phyloP scores from a whole-genome alignment of 35 echinoderm and acorn worm species.

The Stichopus chloronotus region DNA sequence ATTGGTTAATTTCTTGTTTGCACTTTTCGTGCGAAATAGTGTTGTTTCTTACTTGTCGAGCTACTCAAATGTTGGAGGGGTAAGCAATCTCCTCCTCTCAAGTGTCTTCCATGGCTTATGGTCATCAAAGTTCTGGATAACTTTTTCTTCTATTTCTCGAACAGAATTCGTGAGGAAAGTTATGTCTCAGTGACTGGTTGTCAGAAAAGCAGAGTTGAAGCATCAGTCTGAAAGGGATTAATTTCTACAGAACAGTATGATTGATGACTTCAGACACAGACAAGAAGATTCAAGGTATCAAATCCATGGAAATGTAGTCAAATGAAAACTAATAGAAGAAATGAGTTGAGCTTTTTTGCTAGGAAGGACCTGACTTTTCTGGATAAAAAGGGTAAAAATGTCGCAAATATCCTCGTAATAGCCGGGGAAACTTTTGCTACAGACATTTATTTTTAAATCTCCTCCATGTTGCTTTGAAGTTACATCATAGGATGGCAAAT shows the following conservation, averaged over 20 bases:
- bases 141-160: background rate
- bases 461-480: no score
- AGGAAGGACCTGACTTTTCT: background rate
- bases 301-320: background rate
- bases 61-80: no score
- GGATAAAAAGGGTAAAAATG: background rate
- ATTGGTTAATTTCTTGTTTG: no score
- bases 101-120: no score
- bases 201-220: background rate
- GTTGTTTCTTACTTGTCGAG: no score
- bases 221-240: background rate
- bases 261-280: background rate
- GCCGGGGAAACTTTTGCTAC: no score
- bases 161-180: background rate
- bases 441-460: no score
- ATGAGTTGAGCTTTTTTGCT: background rate
- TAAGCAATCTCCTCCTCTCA: no score
- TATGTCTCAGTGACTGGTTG: background rate
- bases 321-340: background rate
- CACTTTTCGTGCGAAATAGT: no score
- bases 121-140: no score
- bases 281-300: background rate
- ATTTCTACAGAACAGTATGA: background rate
- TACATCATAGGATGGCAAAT: no score
- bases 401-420: no score